phyloP scores from a whole-genome alignment of 2,797 vertebrate genomes.

The Dromococcyx pavoninus region DNA sequence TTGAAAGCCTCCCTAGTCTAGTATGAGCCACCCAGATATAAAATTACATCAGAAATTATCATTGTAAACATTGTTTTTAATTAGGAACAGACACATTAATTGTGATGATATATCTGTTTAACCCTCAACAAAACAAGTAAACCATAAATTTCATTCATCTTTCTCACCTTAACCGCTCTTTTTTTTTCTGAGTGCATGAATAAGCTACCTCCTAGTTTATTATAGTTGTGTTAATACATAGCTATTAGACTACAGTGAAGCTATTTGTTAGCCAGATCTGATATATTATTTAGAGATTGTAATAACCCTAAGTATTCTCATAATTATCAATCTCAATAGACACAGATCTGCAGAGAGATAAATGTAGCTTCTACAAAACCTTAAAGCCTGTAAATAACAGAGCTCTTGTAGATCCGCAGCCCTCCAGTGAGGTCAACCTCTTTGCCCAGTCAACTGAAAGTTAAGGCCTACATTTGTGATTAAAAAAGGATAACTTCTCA shows the following conservation, averaged over 20 bases:
- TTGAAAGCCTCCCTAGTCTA: not conserved
- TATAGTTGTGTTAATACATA: conserved; percentile 54
- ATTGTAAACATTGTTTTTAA: conserved; percentile 24
- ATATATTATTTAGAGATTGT: conserved; percentile 30
- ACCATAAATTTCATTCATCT: conserved; percentile 48
- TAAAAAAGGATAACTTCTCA: not conserved
- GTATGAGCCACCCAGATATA: not conserved
- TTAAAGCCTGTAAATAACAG: not conserved
- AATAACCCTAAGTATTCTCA: conserved; percentile 28
- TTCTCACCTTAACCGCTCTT: not conserved
- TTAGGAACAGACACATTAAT: conserved; percentile 38
- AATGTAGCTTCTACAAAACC: not conserved
- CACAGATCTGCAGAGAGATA: not conserved
- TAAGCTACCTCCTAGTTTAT: conserved; percentile 43
- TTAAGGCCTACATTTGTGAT: not conserved
- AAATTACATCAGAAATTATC: conserved; percentile 30
- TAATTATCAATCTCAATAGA: conserved; percentile 38
- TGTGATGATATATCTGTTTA: conserved; percentile 49
- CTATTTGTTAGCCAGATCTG: conserved; percentile 34
- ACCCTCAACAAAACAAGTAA: conserved; percentile 8
- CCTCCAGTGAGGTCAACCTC: not conserved
- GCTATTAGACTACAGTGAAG: conserved; percentile 7
- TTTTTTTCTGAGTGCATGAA: not conserved
- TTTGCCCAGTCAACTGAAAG: not conserved
- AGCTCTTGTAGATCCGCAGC: not conserved